These are phyloP conservation scores for Stenodema calcarata DNA, from an alignment of 2,888 invertebrate genomes.

Conservation along the genomic window DNA sequence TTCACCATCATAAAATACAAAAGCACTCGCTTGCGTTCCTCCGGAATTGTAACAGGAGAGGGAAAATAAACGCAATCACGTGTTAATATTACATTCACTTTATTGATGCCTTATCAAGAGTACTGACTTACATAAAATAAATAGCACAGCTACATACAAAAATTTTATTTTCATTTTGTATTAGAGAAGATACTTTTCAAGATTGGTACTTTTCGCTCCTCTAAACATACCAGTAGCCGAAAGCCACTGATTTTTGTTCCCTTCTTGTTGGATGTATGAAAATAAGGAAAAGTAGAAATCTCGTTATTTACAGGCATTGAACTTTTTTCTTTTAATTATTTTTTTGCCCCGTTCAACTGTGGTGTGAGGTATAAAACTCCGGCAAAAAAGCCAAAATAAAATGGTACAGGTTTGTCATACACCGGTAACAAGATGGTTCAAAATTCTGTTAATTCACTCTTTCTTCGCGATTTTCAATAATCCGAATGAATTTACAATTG, in stretches of 20 bases:
- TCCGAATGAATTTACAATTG: not conserved
- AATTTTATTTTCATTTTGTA: not conserved
- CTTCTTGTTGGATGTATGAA: constrained; percentile 26
- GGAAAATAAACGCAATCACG: not conserved
- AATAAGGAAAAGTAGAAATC: constrained; percentile 38
- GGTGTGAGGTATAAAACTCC: not conserved
- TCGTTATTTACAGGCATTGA: constrained; percentile 24
- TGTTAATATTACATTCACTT: constrained; percentile 22
- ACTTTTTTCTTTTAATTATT: not conserved
- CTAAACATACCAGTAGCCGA: constrained; percentile 7
- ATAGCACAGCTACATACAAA: constrained; percentile 40
- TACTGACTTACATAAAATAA: constrained; percentile 43
- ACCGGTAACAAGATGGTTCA: not conserved
- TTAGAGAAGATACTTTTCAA: constrained; percentile 31
- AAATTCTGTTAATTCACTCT: not conserved
- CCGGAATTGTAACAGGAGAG: too few relatives aligned
- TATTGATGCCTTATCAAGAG: constrained; percentile 28
- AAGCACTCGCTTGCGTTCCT: too few relatives aligned
- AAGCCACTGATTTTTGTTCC: constrained; percentile 30
- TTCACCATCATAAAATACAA: too few relatives aligned
- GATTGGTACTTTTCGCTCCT: constrained; percentile 42
- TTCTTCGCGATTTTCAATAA: not conserved
- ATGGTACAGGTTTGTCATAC: not conserved
- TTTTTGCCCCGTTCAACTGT: not conserved
- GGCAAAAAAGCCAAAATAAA: constrained; percentile 38